Percentiles rank a stretch among this genome's conserved stretches.
Evolutionary conservation across 2,113 vertebrate species (phyloP).

Genomic region (Hypomesus transpacificus): DNA sequence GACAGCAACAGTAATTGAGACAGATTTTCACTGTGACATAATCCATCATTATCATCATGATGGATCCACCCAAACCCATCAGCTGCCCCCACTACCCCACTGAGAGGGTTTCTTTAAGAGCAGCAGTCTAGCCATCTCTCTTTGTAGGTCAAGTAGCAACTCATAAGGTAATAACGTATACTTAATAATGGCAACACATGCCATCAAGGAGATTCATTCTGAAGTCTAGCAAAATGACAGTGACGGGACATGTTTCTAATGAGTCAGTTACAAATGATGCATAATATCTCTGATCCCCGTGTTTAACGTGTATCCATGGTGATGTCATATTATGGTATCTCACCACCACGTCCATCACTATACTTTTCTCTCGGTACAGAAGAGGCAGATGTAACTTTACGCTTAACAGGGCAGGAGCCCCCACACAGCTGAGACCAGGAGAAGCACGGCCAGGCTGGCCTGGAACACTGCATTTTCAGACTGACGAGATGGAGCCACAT

Average conservation of each 20-base stretch:
- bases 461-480: background rate
- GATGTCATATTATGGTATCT: background rate
- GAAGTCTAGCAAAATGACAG: too few species aligned
- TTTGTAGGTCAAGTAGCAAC: too few species aligned
- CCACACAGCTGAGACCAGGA: background rate
- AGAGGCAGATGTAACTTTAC: background rate
- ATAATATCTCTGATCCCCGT: too few species aligned
- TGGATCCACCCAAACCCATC: background rate
- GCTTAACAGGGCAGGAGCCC: background rate
- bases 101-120: background rate
- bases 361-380: background rate
- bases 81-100: background rate
- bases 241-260: too few species aligned
- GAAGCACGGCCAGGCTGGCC: background rate
- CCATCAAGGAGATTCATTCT: too few species aligned
- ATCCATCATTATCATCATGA: conserved; percentile 9
- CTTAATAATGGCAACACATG: too few species aligned
- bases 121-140: too few species aligned
- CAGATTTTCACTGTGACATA: conserved; percentile 3
- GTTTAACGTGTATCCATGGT: too few species aligned
- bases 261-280: too few species aligned
- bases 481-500: background rate
- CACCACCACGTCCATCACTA: background rate
- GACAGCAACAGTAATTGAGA: conserved; percentile 28
- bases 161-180: too few species aligned